Percentiles rank a stretch among this genome's conserved stretches.
Evolutionary conservation across 2,888 invertebrate species (phyloP).

Genomic region (Anoncus sp.): DNA sequence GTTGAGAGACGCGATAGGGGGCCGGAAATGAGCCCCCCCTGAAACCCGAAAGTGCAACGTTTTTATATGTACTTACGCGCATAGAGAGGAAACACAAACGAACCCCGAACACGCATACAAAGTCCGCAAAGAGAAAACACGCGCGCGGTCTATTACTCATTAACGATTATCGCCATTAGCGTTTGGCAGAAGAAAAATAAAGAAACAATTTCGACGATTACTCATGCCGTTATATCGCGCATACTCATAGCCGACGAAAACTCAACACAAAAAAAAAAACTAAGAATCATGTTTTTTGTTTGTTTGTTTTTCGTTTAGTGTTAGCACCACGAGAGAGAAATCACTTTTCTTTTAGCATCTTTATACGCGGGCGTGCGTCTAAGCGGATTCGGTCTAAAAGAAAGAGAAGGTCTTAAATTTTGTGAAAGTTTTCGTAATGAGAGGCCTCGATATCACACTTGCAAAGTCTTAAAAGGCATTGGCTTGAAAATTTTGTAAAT

Average conservation of each 20-base stretch:
- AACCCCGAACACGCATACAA: too few relatives aligned
- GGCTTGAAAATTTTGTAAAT: not conserved
- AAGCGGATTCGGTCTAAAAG: not conserved
- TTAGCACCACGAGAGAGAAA: not conserved
- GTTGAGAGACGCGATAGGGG: constrained; percentile 32
- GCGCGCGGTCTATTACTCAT: constrained; percentile 42
- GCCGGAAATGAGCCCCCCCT: constrained; percentile 24
- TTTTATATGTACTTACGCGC: not conserved
- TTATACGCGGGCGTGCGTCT: too few relatives aligned
- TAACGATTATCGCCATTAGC: constrained; percentile 52
- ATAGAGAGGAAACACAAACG: not conserved
- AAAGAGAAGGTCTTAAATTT: not conserved
- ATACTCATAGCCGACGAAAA: constrained; percentile 20
- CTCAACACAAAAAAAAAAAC: not conserved
- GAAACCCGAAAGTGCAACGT: constrained; percentile 42
- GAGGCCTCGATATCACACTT: too few relatives aligned
- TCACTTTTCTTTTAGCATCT: not conserved
- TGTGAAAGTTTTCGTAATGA: not conserved
- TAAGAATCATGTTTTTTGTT: too few relatives aligned
- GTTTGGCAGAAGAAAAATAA: constrained; percentile 1
- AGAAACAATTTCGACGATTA: constrained; percentile 34
- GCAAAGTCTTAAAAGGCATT: not conserved
- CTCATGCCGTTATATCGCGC: constrained; percentile 20
- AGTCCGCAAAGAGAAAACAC: constrained; percentile 16
- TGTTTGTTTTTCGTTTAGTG: too few relatives aligned